These are phyloP conservation scores for Urocitellus parryii DNA, from an alignment of 2,113 vertebrate species.

Conservation along the genomic window DNA sequence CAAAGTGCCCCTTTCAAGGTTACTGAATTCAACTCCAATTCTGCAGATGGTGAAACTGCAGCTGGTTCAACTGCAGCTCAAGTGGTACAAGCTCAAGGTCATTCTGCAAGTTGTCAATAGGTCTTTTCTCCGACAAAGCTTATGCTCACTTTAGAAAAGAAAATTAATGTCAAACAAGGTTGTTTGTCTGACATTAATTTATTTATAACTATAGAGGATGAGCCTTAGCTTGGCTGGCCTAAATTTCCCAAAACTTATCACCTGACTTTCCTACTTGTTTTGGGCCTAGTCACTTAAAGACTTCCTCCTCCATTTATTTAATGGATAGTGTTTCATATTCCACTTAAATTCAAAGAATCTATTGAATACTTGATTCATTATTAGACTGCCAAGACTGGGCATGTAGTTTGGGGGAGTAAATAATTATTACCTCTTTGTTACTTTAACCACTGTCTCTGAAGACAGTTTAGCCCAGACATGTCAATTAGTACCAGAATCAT, in stretches of 20 bases:
- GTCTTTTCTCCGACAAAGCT: not conserved
- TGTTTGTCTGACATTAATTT: not conserved
- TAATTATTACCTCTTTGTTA: conserved; percentile 79
- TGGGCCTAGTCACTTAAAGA: conserved; percentile 25
- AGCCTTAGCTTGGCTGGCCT: not conserved
- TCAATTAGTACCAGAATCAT: conserved; percentile 86
- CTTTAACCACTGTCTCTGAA: conserved; percentile 82
- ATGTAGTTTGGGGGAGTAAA: conserved; percentile 78
- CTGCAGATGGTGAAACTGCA: not conserved
- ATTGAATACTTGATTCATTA: conserved; percentile 71
- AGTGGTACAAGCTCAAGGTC: not conserved
- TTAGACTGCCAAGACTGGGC: conserved; percentile 73
- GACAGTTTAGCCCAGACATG: conserved; percentile 84
- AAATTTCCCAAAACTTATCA: not conserved
- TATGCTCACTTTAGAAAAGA: not conserved
- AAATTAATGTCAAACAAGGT: conserved; percentile 9
- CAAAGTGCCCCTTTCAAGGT: not conserved
- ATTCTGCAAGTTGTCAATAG: not conserved
- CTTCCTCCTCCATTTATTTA: conserved; percentile 30
- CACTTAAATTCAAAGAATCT: conserved; percentile 60
- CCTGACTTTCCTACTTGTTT: conserved; percentile 19
- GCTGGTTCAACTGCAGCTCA: not conserved
- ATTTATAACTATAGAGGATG: not conserved
- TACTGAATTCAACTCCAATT: not conserved
- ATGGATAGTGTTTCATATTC: conserved; percentile 41